Conservation (phyloP, 2,888 invertebrate species). For the Pseudococcus longispinus region DNA sequence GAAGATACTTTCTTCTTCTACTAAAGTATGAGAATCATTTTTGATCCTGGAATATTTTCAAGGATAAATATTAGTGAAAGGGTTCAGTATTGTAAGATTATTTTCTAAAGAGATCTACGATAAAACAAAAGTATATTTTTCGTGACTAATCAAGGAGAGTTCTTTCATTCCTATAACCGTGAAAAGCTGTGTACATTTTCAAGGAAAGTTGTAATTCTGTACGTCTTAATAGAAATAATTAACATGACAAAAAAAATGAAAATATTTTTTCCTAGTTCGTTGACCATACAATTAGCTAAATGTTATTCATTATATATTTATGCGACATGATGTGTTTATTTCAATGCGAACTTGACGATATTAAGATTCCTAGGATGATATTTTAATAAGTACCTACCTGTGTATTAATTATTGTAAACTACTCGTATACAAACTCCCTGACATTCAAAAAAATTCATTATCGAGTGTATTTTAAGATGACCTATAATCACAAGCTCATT, state of each 20-base stretch:
- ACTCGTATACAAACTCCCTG: not conserved
- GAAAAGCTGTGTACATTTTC: not conserved
- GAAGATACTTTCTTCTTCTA: not conserved
- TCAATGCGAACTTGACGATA: not conserved
- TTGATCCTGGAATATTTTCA: not conserved
- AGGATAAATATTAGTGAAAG: not conserved
- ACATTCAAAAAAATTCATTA: not conserved
- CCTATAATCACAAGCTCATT: not conserved
- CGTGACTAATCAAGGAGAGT: not conserved
- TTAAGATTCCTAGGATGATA: no score
- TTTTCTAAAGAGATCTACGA: no score
- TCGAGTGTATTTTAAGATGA: not conserved
- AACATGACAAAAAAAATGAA: not conserved
- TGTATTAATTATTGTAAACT: no score
- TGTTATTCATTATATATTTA: not conserved
- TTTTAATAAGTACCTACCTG: no score
- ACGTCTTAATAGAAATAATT: not conserved
- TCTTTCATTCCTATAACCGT: no score
- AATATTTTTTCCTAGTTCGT: not conserved
- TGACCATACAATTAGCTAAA: not conserved
- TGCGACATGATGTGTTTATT: not conserved
- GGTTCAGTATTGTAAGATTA: not conserved
- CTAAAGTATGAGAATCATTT: not conserved
- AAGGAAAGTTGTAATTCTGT: not conserved
- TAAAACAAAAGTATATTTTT: not conserved